Percentiles rank a stretch among this genome's conserved stretches.
These are phyloP conservation scores for Allobates femoralis DNA, from an alignment of 2,797 vertebrate species.

Conservation along the genomic window DNA sequence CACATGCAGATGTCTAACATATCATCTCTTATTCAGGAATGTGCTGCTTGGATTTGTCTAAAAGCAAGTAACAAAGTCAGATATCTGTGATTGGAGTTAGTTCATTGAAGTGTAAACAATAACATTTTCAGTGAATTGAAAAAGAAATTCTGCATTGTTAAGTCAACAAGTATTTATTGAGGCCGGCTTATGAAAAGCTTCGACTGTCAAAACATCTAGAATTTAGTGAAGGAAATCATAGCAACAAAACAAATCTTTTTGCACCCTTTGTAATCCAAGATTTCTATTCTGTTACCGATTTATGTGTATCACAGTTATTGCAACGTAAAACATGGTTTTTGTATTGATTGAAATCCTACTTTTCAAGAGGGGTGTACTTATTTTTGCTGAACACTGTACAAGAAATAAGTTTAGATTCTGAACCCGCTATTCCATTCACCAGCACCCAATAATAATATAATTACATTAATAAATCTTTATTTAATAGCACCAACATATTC, in stretches of 20 bases:
- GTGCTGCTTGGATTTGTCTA: conserved; percentile 14
- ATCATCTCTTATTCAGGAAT: not conserved
- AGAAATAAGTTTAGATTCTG: no score
- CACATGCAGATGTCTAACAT: not conserved
- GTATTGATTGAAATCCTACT: no score
- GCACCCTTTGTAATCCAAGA: not conserved
- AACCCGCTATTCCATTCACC: no score
- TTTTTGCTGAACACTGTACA: no score
- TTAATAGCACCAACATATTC: no score
- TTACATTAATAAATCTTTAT: no score
- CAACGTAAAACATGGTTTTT: no score
- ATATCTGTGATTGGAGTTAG: conserved; percentile 1
- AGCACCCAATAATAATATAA: no score
- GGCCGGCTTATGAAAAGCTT: conserved; percentile 25
- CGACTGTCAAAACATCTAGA: conserved; percentile 21
- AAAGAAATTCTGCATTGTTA: not conserved
- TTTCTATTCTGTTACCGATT: not conserved
- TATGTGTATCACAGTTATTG: no score
- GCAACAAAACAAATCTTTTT: not conserved
- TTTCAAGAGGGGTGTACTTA: no score
- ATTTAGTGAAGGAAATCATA: not conserved
- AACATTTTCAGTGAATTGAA: conserved; percentile 19
- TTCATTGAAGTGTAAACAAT: conserved; percentile 45
- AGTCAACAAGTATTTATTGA: conserved; percentile 5
- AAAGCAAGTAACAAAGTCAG: conserved; percentile 26